Evolutionary conservation across 2,113 vertebrate genomes (phyloP), one percentile per base, ranked within the genome.

Genomic region (Lethenteron reissneri): DNA sequence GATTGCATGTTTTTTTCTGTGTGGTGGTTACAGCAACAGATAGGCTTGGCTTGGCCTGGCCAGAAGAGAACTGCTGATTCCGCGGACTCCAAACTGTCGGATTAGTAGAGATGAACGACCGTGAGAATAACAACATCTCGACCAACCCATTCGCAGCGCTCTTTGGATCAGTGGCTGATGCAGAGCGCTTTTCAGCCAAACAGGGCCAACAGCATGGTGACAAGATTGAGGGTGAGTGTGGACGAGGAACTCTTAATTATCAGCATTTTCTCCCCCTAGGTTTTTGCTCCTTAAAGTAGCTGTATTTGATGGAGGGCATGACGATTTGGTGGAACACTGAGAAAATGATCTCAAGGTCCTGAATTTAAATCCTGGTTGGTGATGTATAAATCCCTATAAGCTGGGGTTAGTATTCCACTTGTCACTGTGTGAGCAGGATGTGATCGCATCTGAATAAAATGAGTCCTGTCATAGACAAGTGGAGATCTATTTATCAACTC

Each of bases 111-210:
- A 96, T 97, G 92, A 96, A 88, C 79, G 92, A 97, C 87, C 92
- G 90, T 81, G 90, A 92, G 80, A 97, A 95, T 83, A 95, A 94
- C 83, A 96, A 96, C 83, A 89, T 97, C 81, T 95, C 92, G 75
- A 80, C 86, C 80, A 97, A 97, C 81, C 92, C 92, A 56, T 96
- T 97, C 71, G 89, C 89, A 77, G 92, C 92, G 72, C 90, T 97
- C 75, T 97, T 97, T 82, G 83, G 90, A 79, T 95, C 92, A 7
- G 75, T 97, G 64, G 90, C 92, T 73, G 92, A 92, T 80, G 92
- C 92, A 79, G 89, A 85, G 76, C 89, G 91, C 76, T 97, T 97
- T 80, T 91, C 86, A 70, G 89, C 88, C 21, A 79, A 84, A 72
- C 92, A 90, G 75, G 88, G 86, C 76, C 81, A 87, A 76, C 85